Percentiles rank a stretch among this genome's conserved stretches.
These are phyloP conservation scores for Catharus bicknelli DNA, from an alignment of 2,113 vertebrate species.

Conservation along the genomic window DNA sequence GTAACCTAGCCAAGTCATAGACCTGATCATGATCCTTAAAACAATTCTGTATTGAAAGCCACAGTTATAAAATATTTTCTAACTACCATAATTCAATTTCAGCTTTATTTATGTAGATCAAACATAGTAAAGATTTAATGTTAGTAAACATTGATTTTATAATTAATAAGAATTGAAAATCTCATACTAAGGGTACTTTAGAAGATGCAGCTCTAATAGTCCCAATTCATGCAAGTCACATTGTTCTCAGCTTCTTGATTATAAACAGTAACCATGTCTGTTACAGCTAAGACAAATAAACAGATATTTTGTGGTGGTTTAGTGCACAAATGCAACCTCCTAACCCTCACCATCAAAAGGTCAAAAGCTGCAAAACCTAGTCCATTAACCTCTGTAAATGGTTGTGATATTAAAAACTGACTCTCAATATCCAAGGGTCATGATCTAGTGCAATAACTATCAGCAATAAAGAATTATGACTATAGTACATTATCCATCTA, in stretches of 20 bases:
- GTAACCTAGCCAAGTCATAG: not conserved
- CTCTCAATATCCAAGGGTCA: constrained; percentile 81
- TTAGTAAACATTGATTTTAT: constrained; percentile 14
- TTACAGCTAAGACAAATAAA: constrained; percentile 71
- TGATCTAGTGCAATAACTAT: constrained; percentile 82
- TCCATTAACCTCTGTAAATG: constrained; percentile 85
- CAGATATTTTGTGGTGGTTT: constrained; percentile 72
- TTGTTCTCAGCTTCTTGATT: constrained; percentile 35
- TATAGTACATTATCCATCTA: constrained; percentile 81
- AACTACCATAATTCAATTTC: constrained; percentile 31
- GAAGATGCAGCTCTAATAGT: not conserved
- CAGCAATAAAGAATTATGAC: constrained; percentile 81
- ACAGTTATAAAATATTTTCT: constrained; percentile 19
- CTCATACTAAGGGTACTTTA: not conserved
- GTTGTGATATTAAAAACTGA: constrained; percentile 83
- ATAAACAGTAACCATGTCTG: constrained; percentile 19
- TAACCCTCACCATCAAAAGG: constrained; percentile 74
- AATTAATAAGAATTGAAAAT: constrained; percentile 42
- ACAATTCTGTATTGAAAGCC: not conserved
- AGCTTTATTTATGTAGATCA: constrained; percentile 36
- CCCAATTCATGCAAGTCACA: not conserved
- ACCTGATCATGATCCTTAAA: not conserved
- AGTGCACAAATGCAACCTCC: constrained; percentile 73
- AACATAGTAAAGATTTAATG: constrained; percentile 28
- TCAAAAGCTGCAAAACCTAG: constrained; percentile 79